Evolutionary conservation across 2,113 vertebrate genomes (phyloP).

Genomic region (Lepus americanus): DNA sequence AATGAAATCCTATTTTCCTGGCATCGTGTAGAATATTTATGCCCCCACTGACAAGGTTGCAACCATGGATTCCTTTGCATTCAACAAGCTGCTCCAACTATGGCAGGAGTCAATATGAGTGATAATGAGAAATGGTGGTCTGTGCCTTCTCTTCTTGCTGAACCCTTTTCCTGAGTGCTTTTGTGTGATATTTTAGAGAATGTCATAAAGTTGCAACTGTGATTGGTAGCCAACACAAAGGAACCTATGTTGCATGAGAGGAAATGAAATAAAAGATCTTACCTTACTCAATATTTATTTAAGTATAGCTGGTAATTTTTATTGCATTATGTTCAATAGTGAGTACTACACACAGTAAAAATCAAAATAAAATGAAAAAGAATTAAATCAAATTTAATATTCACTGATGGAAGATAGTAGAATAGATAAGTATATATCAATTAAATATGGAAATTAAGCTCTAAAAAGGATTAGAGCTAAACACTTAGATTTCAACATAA

Average conservation of each 20-base stretch:
- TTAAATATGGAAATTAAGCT: neutral
- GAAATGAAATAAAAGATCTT: neutral
- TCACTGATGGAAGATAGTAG: neutral
- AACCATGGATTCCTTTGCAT: neutral
- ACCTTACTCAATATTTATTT: neutral
- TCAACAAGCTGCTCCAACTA: neutral
- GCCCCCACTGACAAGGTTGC: neutral
- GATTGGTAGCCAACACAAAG: neutral
- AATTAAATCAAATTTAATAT: neutral
- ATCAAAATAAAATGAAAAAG: neutral
- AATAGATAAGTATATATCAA: neutral
- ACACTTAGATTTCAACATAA: neutral
- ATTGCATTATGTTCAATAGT: neutral
- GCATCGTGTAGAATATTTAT: neutral
- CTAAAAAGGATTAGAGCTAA: neutral
- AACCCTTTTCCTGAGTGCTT: neutral
- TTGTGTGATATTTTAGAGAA: neutral
- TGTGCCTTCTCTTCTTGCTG: neutral
- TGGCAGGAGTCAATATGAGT: neutral
- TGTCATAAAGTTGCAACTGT: neutral
- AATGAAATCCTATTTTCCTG: neutral
- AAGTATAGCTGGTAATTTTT: neutral
- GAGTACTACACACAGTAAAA: neutral
- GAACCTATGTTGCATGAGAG: neutral
- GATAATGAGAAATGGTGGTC: neutral